Evolutionary conservation across 37 sponge, comb jelly and placozoan genomes (phyloP).

Genomic region (Eunapius fragilis): DNA sequence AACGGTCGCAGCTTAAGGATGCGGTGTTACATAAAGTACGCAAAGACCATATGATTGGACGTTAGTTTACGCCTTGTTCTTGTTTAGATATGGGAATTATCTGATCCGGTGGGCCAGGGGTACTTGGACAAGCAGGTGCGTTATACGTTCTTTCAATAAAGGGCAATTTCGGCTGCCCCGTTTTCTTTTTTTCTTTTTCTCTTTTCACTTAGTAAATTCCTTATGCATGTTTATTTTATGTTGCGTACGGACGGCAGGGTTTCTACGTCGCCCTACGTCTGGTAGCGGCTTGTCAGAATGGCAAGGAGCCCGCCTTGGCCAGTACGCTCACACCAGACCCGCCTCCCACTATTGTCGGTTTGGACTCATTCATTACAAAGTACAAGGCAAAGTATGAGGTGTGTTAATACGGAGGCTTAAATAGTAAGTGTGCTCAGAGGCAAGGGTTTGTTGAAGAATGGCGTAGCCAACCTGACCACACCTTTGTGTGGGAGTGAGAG

Average conservation of each 20-base stretch:
- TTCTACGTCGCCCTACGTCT: slow-evolving; percentile 64
- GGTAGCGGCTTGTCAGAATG: slow-evolving; percentile 72
- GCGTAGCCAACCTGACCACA: too few species aligned
- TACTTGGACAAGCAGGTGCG: slow-evolving; percentile 79
- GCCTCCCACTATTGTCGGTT: slow-evolving; percentile 47
- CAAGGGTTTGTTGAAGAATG: too few species aligned
- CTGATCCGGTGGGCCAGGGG: slow-evolving; percentile 64
- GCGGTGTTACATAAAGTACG: slow-evolving; percentile 69
- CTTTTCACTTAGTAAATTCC: background rate
- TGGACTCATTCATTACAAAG: background rate
- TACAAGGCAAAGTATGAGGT: background rate
- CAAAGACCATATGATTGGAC: background rate
- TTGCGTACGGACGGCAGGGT: slow-evolving; percentile 13
- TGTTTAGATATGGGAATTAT: slow-evolving; percentile 76
- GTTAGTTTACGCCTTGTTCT: background rate
- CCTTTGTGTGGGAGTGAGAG: too few species aligned
- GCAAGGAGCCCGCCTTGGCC: slow-evolving; percentile 60
- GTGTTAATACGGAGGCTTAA: too few species aligned
- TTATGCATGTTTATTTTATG: background rate
- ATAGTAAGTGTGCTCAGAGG: too few species aligned
- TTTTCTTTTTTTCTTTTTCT: background rate
- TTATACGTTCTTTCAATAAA: background rate
- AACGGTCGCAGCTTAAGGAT: slow-evolving; percentile 75
- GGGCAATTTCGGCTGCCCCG: too few species aligned
- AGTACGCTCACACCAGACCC: slow-evolving; percentile 58